These are phyloP conservation scores for Argyrosomus japonicus DNA, from an alignment of 2,113 vertebrate species.

Conservation along the genomic window DNA sequence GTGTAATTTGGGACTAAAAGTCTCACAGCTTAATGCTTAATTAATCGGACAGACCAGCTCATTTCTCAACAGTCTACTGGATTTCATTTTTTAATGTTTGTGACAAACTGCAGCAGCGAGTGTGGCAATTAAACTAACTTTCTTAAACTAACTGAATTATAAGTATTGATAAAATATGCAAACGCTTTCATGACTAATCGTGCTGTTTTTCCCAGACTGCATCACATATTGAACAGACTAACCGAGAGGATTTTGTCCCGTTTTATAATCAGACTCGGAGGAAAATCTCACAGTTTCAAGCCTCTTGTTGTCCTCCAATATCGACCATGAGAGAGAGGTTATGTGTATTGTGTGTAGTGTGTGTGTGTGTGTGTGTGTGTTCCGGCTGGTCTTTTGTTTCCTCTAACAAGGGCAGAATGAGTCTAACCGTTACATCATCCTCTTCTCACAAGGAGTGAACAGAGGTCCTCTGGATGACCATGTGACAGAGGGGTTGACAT, in stretches of 20 bases:
- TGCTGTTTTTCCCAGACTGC: neutral
- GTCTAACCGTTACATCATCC: constrained; percentile 71
- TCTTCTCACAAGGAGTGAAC: constrained; percentile 38
- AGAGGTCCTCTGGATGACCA: constrained; percentile 52
- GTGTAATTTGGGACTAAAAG: neutral
- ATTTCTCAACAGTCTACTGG: neutral
- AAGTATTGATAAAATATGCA: neutral
- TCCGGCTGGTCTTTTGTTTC: constrained; percentile 72
- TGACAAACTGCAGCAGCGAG: neutral
- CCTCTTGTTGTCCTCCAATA: constrained; percentile 16
- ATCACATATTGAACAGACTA: neutral
- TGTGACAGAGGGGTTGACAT: constrained; percentile 59
- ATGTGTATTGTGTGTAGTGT: constrained; percentile 15
- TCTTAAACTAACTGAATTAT: neutral
- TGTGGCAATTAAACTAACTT: neutral
- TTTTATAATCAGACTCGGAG: neutral
- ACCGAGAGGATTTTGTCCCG: neutral
- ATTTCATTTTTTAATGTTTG: neutral
- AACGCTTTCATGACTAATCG: neutral
- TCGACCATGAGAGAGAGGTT: constrained; percentile 2
- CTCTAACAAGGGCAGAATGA: constrained; percentile 59
- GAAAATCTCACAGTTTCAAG: constrained; percentile 3
- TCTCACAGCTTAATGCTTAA: neutral
- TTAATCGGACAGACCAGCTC: too few species aligned
- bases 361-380: neutral